Conservation (phyloP, 1,140 invertebrate genomes). For the Bombus balteatus region DNA sequence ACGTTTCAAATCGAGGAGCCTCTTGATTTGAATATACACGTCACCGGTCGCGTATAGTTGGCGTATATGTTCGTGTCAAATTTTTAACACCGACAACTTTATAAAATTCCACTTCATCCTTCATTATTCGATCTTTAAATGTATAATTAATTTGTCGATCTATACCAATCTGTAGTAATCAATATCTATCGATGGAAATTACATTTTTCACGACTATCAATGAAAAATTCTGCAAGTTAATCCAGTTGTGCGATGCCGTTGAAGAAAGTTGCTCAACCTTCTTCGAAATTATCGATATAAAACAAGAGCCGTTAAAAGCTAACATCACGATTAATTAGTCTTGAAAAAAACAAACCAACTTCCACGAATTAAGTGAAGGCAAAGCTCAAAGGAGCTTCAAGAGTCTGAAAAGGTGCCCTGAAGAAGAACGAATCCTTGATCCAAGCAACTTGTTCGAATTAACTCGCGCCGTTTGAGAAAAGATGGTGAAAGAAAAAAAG, state of each 20-base stretch:
- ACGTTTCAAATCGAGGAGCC: slow-evolving; percentile 23
- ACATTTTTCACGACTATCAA: background rate
- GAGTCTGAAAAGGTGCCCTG: background rate
- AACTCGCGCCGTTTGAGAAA: background rate
- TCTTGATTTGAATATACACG: slow-evolving; percentile 20
- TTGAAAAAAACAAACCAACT: background rate
- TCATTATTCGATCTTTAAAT: too few relatives aligned
- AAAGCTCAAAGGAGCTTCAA: background rate
- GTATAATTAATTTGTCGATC: too few relatives aligned
- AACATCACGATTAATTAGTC: background rate
- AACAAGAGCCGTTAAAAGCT: background rate
- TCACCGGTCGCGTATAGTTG: background rate
- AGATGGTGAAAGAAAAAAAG: background rate
- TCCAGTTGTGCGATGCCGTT: background rate
- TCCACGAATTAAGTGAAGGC: background rate
- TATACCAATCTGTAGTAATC: too few relatives aligned
- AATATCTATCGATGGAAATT: background rate
- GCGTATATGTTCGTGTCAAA: background rate
- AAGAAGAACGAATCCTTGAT: background rate
- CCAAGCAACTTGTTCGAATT: background rate
- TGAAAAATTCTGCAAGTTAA: background rate
- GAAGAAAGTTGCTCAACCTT: background rate
- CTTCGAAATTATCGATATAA: background rate
- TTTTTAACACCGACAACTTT: background rate
- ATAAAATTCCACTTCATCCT: background rate